Percentiles rank a stretch among this genome's conserved stretches.
phyloP scores from a whole-genome alignment of 2,797 vertebrate genomes.

The Gymnopithys bicolor region DNA sequence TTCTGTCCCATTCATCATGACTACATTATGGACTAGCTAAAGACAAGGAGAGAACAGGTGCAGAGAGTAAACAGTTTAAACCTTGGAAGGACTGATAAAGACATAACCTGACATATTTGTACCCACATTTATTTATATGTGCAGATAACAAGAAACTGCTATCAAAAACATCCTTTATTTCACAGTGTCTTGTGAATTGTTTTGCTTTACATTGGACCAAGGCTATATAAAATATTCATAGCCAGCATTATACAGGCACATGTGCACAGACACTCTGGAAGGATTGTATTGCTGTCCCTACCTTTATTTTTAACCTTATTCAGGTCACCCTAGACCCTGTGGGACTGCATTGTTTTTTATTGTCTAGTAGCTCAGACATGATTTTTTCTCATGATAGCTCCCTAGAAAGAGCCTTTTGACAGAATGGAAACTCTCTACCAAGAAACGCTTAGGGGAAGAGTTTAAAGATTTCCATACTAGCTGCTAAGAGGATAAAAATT shows the following conservation, averaged over 20 bases:
- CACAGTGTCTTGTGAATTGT: not conserved
- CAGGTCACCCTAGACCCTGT: not conserved
- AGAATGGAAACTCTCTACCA: not conserved
- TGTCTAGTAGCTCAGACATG: not conserved
- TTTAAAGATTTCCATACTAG: not conserved
- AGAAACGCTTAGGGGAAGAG: not conserved
- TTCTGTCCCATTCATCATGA: not conserved
- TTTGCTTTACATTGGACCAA: constrained; percentile 30
- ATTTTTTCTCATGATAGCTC: constrained; percentile 12
- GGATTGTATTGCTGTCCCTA: not conserved
- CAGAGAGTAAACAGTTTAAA: not conserved
- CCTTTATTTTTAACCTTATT: not conserved
- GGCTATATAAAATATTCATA: not conserved
- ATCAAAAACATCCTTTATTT: not conserved
- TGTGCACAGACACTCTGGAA: not conserved
- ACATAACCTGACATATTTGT: not conserved
- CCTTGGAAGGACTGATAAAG: not conserved
- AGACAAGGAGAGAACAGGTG: not conserved
- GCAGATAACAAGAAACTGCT: not conserved
- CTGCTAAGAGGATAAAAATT: not conserved
- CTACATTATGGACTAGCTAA: not conserved
- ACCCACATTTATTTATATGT: not conserved
- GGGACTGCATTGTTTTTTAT: not conserved
- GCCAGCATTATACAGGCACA: not conserved
- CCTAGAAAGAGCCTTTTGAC: not conserved